These are phyloP conservation scores for Epinephelus fuscoguttatus DNA, from an alignment of 2,113 vertebrate genomes.

Conservation along the genomic window DNA sequence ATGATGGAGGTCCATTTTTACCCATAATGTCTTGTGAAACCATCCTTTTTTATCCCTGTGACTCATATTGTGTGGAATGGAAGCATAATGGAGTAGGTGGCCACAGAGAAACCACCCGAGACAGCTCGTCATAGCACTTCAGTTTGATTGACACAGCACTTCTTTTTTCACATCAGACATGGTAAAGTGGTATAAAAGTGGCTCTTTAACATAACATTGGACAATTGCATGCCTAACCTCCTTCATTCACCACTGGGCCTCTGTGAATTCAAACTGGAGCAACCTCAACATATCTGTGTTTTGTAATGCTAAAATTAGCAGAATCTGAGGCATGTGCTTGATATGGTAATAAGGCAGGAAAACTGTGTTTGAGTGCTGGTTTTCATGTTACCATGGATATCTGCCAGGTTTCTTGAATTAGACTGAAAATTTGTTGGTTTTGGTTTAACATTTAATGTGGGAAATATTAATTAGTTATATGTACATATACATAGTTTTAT, in stretches of 20 bases:
- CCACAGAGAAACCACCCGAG: constrained; percentile 42
- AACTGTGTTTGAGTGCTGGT: constrained; percentile 22
- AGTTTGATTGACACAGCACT: constrained; percentile 75
- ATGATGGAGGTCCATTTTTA: constrained; percentile 59
- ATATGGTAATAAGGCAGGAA: constrained; percentile 65
- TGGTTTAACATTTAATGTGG: not conserved
- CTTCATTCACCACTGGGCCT: constrained; percentile 66
- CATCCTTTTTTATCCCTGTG: constrained; percentile 48
- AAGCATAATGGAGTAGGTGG: constrained; percentile 65
- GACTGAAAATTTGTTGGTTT: not conserved
- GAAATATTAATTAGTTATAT: not conserved
- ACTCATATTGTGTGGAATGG: constrained; percentile 66
- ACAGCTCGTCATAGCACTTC: constrained; percentile 63
- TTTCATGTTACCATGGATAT: constrained; percentile 22
- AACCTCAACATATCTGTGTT: constrained; percentile 74
- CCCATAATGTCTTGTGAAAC: constrained; percentile 49
- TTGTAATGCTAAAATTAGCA: constrained; percentile 76
- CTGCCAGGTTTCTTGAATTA: constrained; percentile 8
- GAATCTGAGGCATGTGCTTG: constrained; percentile 64
- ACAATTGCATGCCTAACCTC: constrained; percentile 73
- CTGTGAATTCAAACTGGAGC: constrained; percentile 65
- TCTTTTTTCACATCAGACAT: constrained; percentile 69
- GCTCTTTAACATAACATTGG: constrained; percentile 81
- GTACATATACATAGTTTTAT: not conserved
- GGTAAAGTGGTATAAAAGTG: constrained; percentile 70